Percentiles rank a stretch among this genome's conserved stretches.
Conservation (phyloP, 35 echinoderm and acorn worm genomes). For the Anneissia japonica region DNA sequence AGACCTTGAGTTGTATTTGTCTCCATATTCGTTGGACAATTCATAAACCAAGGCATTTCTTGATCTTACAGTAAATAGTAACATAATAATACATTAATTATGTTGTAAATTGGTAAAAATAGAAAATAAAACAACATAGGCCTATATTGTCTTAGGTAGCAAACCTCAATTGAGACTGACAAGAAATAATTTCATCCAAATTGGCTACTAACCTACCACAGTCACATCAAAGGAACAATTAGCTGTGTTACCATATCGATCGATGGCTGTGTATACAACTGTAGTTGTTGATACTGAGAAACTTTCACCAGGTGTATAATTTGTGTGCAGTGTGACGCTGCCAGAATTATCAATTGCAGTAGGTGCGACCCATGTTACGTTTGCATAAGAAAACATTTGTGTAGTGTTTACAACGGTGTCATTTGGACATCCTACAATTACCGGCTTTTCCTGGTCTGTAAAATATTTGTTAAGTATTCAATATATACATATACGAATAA, state of each 20-base stretch:
- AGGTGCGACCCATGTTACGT: conserved; percentile 39
- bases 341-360: conserved; percentile 48
- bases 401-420: neutral
- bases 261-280: conserved; percentile 38
- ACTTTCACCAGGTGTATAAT: neutral
- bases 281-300: conserved; percentile 34
- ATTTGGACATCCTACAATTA: conserved; percentile 1
- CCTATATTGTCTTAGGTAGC: no score
- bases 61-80: no score
- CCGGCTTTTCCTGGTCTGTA: conserved; percentile 4
- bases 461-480: no score
- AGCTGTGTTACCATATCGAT: neutral
- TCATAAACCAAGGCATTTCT: conserved; percentile 23
- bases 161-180: no score
- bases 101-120: no score
- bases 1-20: neutral
- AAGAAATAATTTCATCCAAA: neutral
- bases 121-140: neutral
- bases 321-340: conserved; percentile 1
- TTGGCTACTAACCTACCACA: neutral
- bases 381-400: neutral
- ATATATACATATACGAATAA: no score
- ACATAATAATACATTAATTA: no score
- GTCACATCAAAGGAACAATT: neutral
- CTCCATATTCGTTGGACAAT: conserved; percentile 25